Evolutionary conservation across 2,113 vertebrate species (phyloP).

Genomic region (Sebastes schlegelii): DNA sequence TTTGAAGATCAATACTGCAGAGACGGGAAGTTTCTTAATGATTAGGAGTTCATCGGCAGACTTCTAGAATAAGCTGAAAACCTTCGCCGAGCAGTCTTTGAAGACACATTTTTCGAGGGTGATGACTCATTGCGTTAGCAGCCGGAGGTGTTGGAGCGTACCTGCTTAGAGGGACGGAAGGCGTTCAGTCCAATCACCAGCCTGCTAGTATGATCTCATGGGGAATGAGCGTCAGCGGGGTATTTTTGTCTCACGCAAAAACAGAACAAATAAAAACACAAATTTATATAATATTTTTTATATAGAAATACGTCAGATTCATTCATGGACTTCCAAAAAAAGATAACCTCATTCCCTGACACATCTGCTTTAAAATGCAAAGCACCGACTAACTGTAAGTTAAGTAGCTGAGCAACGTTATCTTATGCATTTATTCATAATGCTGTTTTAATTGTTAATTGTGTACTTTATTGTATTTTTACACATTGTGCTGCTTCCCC

Average conservation of each 20-base stretch:
- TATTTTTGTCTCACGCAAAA: background rate
- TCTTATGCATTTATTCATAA: background rate
- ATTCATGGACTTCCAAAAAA: background rate
- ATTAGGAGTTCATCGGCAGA: slow-evolving; percentile 29
- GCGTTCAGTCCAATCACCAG: slow-evolving; percentile 16
- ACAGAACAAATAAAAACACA: background rate
- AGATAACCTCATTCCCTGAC: background rate
- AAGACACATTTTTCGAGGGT: slow-evolving; percentile 6
- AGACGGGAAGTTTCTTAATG: slow-evolving; percentile 16
- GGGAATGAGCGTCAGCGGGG: background rate
- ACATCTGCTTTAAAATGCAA: background rate
- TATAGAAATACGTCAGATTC: background rate
- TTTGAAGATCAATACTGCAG: slow-evolving; percentile 51
- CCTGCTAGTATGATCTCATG: slow-evolving; percentile 3
- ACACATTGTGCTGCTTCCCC: background rate
- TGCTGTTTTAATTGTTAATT: background rate
- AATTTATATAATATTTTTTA: background rate
- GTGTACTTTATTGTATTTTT: background rate
- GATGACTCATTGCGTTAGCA: slow-evolving; percentile 43
- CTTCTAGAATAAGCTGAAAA: slow-evolving; percentile 32
- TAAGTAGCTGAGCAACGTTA: background rate
- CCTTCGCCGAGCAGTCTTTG: slow-evolving; percentile 12
- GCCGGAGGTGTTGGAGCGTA: slow-evolving; percentile 14
- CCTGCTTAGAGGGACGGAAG: slow-evolving; percentile 2
- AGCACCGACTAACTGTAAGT: background rate